These are phyloP conservation scores for Trogon melanurus DNA, from an alignment of 2,113 vertebrate genomes.

Conservation along the genomic window DNA sequence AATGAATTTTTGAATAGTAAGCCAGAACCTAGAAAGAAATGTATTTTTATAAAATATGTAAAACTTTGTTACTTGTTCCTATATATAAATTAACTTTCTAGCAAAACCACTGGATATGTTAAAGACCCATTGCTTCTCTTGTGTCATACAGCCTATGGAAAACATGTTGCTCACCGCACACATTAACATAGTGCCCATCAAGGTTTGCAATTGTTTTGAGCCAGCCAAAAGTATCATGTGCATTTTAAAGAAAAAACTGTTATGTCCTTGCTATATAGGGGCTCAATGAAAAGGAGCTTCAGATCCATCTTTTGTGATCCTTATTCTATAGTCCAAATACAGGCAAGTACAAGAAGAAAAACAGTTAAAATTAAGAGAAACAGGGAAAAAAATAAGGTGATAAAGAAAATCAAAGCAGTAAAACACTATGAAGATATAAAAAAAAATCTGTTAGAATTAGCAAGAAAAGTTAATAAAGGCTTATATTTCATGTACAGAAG, in stretches of 20 bases:
- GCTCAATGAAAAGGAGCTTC: not conserved
- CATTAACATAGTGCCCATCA: not conserved
- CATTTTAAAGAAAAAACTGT: not conserved
- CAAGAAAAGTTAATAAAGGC: not conserved
- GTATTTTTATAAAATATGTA: not conserved
- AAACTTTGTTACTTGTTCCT: not conserved
- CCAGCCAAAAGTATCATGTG: not conserved
- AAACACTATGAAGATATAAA: not conserved
- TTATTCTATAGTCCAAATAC: not conserved
- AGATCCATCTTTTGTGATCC: not conserved
- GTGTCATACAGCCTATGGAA: not conserved
- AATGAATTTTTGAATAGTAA: not conserved
- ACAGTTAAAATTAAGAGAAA: not conserved
- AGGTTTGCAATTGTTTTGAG: not conserved
- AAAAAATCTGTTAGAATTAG: not conserved
- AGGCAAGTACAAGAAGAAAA: not conserved
- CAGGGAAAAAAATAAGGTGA: fast-evolving
- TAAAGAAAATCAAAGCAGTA: not conserved
- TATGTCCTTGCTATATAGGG: not conserved
- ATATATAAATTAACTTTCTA: not conserved
- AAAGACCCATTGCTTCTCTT: not conserved
- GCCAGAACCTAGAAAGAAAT: not conserved
- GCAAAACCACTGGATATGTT: not conserved
- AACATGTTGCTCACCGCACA: not conserved
- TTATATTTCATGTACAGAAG: not conserved